These are phyloP conservation scores for Phyllostomus hastatus DNA, from an alignment of 2,113 vertebrate genomes.

Conservation along the genomic window DNA sequence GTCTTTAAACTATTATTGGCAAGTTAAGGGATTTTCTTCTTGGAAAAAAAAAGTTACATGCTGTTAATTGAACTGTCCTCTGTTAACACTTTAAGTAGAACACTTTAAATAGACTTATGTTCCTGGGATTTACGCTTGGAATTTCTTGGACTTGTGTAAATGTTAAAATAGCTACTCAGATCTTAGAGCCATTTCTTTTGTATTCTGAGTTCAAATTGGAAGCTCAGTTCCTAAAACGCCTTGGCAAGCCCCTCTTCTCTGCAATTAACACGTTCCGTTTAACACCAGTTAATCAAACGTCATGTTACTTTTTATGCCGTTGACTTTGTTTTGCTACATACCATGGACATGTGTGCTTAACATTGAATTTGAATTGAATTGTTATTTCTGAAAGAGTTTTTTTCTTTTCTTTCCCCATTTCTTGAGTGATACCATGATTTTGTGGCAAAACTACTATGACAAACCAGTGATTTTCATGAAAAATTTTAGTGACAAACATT, in stretches of 20 bases:
- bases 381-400: slow-evolving; percentile 50
- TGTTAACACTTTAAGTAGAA: slow-evolving; percentile 68
- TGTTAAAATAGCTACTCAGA: slow-evolving; percentile 47
- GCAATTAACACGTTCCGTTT: slow-evolving; percentile 50
- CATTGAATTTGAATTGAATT: slow-evolving; percentile 57
- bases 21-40: slow-evolving; percentile 61
- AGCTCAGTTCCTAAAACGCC: slow-evolving; percentile 37
- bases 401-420: neutral
- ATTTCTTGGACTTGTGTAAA: slow-evolving; percentile 56
- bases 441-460: slow-evolving; percentile 53
- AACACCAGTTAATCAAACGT: slow-evolving; percentile 59
- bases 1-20: slow-evolving; percentile 61
- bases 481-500: slow-evolving; percentile 67
- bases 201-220: slow-evolving; percentile 54
- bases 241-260: slow-evolving; percentile 51
- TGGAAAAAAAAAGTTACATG: slow-evolving; percentile 58
- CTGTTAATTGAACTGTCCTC: slow-evolving; percentile 67
- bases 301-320: slow-evolving; percentile 28
- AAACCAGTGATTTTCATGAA: slow-evolving; percentile 73
- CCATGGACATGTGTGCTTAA: slow-evolving; percentile 43
- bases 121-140: slow-evolving; percentile 55
- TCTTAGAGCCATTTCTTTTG: slow-evolving; percentile 52
- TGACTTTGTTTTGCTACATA: slow-evolving; percentile 45
- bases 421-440: slow-evolving; percentile 61
- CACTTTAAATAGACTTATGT: slow-evolving; percentile 50